Conservation (phyloP, 2,888 invertebrate species). For the Poecilobothrus nobilitatus region DNA sequence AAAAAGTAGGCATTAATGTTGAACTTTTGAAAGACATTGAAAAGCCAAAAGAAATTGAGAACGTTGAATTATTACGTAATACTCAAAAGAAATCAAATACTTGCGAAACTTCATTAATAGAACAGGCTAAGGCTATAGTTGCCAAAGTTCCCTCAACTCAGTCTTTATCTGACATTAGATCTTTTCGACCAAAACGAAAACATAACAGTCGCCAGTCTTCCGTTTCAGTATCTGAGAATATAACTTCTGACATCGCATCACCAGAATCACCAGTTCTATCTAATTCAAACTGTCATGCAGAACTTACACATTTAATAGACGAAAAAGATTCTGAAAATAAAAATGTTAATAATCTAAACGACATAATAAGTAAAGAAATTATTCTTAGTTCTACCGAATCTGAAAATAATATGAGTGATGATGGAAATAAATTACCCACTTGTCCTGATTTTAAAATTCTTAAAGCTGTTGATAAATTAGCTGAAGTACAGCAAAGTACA, state of each 20-base stretch:
- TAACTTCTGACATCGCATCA: neutral
- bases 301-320: neutral
- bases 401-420: neutral
- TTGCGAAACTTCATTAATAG: constrained; percentile 2
- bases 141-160: neutral
- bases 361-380: neutral
- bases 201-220: neutral
- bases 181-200: constrained; percentile 19
- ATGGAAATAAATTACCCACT: neutral
- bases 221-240: neutral
- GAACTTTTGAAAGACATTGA: neutral
- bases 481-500: neutral
- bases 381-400: neutral
- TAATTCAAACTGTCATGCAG: no score
- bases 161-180: constrained; percentile 20
- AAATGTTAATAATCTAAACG: neutral
- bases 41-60: constrained; percentile 12
- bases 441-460: neutral
- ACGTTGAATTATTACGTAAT: neutral
- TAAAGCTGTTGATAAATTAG: neutral
- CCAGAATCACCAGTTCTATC: neutral
- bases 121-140: constrained; percentile 4
- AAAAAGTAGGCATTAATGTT: no score
- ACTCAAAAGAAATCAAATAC: neutral
- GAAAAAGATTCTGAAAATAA: neutral